Conservation (phyloP, 2,888 invertebrate genomes). For the Drosophila fulvimacula region DNA sequence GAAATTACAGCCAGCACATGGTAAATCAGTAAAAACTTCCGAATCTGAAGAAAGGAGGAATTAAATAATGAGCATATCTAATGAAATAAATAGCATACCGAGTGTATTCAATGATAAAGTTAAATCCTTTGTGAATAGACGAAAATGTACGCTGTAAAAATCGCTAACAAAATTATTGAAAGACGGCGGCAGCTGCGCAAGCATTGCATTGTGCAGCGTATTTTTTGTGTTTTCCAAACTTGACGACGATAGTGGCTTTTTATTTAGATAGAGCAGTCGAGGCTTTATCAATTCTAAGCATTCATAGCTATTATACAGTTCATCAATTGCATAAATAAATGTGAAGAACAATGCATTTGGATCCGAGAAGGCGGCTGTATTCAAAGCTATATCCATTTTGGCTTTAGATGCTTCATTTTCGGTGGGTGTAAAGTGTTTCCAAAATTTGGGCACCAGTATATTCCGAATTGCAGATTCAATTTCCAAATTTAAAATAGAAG, state of each 20-base stretch:
- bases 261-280: conserved; percentile 60
- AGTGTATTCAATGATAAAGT: conserved; percentile 54
- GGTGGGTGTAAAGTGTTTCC: conserved; percentile 76
- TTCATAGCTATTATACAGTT: conserved; percentile 75
- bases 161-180: conserved; percentile 89
- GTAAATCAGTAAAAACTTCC: conserved; percentile 83
- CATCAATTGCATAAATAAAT: conserved; percentile 80
- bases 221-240: conserved; percentile 86
- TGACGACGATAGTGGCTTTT: conserved; percentile 7
- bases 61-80: background rate
- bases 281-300: conserved; percentile 65
- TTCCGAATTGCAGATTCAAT: conserved; percentile 76
- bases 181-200: conserved; percentile 90
- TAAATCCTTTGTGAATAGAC: conserved; percentile 87
- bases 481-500: conserved; percentile 78
- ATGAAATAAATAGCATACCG: conserved; percentile 37
- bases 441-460: conserved; percentile 81
- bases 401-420: conserved; percentile 21
- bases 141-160: conserved; percentile 92
- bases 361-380: conserved; percentile 50
- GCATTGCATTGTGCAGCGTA: conserved; percentile 82
- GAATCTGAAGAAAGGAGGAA: conserved; percentile 44
- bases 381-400: conserved; percentile 30
- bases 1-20: conserved; percentile 90
- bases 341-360: conserved; percentile 69